Conservation (phyloP, 2,888 invertebrate species). For the Ormyrus pomaceus region DNA sequence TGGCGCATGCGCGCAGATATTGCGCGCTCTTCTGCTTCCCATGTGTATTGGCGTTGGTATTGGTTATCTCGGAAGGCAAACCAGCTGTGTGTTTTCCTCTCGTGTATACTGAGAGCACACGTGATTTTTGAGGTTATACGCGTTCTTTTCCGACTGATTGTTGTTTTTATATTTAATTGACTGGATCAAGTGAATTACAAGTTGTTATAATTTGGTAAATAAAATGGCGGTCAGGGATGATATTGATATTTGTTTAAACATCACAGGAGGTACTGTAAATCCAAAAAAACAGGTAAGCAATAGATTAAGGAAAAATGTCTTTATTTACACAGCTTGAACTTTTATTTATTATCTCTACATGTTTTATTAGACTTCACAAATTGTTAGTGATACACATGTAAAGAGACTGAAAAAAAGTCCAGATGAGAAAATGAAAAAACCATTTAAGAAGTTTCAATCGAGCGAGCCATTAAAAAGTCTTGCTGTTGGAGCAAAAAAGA, state of each 20-base stretch:
- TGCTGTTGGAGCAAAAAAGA: slow-evolving; percentile 57
- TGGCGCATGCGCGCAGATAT: slow-evolving; percentile 28
- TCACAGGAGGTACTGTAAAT: slow-evolving; percentile 60
- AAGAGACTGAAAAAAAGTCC: slow-evolving; percentile 33
- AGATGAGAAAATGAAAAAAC: slow-evolving; percentile 11
- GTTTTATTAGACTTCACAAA: slow-evolving; percentile 30
- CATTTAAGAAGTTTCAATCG: slow-evolving; percentile 39
- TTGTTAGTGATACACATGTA: slow-evolving; percentile 15
- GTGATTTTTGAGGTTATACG: slow-evolving; percentile 51
- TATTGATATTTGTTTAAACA: slow-evolving; percentile 71
- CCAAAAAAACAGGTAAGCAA: slow-evolving; percentile 63
- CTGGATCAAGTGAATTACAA: background rate
- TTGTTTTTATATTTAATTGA: background rate
- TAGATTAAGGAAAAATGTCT: slow-evolving; percentile 59
- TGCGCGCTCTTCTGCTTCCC: background rate
- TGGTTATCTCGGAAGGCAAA: background rate
- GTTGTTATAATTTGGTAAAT: too few species aligned
- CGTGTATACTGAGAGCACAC: slow-evolving; percentile 7
- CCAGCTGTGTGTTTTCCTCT: slow-evolving; percentile 33
- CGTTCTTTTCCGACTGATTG: background rate
- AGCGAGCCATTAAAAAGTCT: slow-evolving; percentile 36
- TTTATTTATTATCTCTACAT: slow-evolving; percentile 32
- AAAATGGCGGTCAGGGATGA: slow-evolving; percentile 64
- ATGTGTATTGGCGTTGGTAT: background rate
- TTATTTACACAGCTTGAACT: slow-evolving; percentile 30